These are phyloP conservation scores for Pandion haliaetus DNA, from an alignment of 2,113 vertebrate genomes.

Conservation along the genomic window DNA sequence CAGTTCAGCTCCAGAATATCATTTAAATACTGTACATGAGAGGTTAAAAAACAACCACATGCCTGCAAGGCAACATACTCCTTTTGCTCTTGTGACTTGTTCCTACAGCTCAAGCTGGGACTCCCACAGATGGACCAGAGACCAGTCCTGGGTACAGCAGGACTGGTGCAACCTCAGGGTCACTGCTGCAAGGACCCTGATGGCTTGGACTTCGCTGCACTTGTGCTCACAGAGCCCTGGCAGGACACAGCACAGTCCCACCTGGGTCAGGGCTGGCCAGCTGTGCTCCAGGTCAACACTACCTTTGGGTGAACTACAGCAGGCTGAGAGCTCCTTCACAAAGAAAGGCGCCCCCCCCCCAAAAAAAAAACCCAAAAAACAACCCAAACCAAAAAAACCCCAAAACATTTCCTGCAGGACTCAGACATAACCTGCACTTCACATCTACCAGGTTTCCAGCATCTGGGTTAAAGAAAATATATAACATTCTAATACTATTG, in stretches of 20 bases:
- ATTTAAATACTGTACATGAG: rapidly evolving
- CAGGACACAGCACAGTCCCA: neutral
- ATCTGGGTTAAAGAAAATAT: conserved; percentile 13
- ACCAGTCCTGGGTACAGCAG: neutral
- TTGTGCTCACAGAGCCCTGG: neutral
- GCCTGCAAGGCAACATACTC: neutral
- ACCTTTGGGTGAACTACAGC: neutral
- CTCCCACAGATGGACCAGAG: rapidly evolving
- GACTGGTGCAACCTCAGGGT: too few relatives aligned
- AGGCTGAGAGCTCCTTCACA: neutral
- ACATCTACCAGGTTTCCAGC: neutral
- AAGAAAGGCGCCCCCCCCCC: neutral
- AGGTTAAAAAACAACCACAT: neutral
- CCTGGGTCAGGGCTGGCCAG: neutral
- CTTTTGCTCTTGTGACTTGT: rapidly evolving
- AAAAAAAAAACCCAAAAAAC: too few relatives aligned
- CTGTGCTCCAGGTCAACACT: neutral
- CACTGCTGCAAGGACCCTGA: rapidly evolving
- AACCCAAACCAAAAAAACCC: neutral
- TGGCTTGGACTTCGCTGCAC: neutral
- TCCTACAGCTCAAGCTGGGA: neutral
- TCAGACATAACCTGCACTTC: neutral
- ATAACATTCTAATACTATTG: conserved; percentile 10
- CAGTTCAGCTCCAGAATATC: neutral
- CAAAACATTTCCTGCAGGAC: neutral